Conservation (phyloP, 2,797 vertebrate genomes). For the Australoheros facetus region DNA sequence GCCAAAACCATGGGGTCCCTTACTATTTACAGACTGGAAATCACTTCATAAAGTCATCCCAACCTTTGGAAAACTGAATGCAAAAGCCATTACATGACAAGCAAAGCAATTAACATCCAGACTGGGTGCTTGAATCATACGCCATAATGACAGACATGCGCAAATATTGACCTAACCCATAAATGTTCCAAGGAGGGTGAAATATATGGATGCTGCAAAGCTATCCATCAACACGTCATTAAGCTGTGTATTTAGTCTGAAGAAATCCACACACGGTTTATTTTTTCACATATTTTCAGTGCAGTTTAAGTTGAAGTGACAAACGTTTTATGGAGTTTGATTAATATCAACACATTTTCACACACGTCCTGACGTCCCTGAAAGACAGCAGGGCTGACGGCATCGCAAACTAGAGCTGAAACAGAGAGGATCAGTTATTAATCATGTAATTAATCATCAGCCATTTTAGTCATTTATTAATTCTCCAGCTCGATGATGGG, state of each 20-base stretch:
- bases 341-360: slow-evolving; percentile 6
- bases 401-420: not conserved
- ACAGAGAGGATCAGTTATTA: not conserved
- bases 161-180: slow-evolving; percentile 55
- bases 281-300: slow-evolving; percentile 11
- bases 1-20: slow-evolving; percentile 29
- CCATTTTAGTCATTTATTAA: not conserved
- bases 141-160: slow-evolving; percentile 29
- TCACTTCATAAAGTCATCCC: slow-evolving; percentile 30
- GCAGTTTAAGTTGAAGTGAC: slow-evolving; percentile 30
- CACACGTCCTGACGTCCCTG: not conserved
- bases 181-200: slow-evolving; percentile 36
- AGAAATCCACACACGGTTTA: slow-evolving; percentile 4
- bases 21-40: slow-evolving; percentile 27
- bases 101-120: slow-evolving; percentile 21
- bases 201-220: slow-evolving; percentile 28
- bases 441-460: too few species aligned
- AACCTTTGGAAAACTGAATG: slow-evolving; percentile 17
- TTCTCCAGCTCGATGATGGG: not conserved
- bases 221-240: slow-evolving; percentile 41
- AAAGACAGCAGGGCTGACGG: not conserved
- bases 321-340: not conserved
- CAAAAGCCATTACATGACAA: slow-evolving; percentile 21
- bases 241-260: slow-evolving; percentile 32
- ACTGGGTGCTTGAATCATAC: not conserved